Base-by-base conservation (phyloP, 2,888 invertebrate genomes). In the Bursaphelenchus okinawaensis region DNA sequence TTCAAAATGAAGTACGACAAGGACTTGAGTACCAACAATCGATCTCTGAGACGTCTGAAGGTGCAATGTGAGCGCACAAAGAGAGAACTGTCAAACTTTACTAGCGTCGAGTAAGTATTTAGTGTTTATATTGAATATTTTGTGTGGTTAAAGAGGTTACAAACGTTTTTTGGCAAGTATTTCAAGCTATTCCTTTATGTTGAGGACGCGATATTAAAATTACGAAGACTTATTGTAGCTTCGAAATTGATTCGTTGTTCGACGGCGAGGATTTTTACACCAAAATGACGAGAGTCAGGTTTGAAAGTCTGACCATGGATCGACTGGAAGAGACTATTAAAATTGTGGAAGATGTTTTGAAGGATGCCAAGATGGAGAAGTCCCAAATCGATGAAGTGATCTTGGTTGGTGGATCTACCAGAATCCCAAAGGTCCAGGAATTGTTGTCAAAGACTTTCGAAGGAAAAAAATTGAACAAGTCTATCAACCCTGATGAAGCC, bases 251-350 rank as follows among this genome's bases (percentile, higher is more conserved):
- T 84, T 93, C 93, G 0, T 87, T 95, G 66, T 92, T 88, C 80
- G 93, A 95, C 84, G 95, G 94, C 72, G 90, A 92, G 75, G 96
- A 98, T 84, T 96, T 93, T 87, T 93, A 94, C 86, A 93, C 93
- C 0, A 91, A 90, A 65, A 91, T 96, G 83, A 93, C 94, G 23
- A 88, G 94, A 80, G 95, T 95, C 66, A 89, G 94, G 81, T 98
- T 98, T 84, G 96, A 98, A 65, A 78, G 80, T 62, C 77, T 80
- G 24, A 77, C 77, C 84, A 91, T 93, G 16, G 96, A 98, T 85
- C 87, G 96, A 75, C 96, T 98, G 90, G 88, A 93, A 74, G 90
- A 90, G 69, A 95, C 95, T 72, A 89, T 96, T 88, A 93, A 94
- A 82, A 94, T 94, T 7, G 95, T 96, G 0, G 94, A 96, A 85